A percentile compares a stretch with the other conserved stretches of the same genome.
Evolutionary conservation across 2,113 vertebrate species (phyloP).

Genomic region (Tragelaphus imberbis): DNA sequence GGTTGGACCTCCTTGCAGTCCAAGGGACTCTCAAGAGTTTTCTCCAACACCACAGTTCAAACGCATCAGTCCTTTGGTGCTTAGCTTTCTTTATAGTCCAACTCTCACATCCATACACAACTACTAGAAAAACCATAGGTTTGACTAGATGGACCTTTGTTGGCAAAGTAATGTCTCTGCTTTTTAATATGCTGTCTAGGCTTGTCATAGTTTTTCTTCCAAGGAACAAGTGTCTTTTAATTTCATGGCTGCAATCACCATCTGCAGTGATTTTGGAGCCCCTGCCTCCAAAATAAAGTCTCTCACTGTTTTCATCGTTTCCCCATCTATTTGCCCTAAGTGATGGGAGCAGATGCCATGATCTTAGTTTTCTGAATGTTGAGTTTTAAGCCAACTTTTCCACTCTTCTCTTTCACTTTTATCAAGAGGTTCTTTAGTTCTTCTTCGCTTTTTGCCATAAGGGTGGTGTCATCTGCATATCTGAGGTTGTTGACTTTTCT

Average conservation of each 20-base stretch:
- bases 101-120: neutral
- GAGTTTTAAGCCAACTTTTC: neutral
- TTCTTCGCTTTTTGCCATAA: neutral
- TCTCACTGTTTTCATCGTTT: neutral
- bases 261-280: neutral
- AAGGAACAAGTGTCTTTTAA: neutral
- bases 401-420: neutral
- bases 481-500: neutral
- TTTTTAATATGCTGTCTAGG: neutral
- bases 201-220: neutral
- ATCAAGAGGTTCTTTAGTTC: neutral
- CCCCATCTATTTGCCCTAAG: neutral
- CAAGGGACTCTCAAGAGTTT: neutral
- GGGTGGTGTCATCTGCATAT: neutral
- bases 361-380: neutral
- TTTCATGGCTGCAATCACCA: neutral
- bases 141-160: neutral
- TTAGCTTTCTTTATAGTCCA: neutral
- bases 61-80: neutral
- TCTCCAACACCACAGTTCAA: neutral
- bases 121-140: neutral
- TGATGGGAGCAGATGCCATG: neutral
- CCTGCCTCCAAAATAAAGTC: neutral
- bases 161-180: neutral
- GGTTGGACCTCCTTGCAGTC: neutral